A percentile compares a stretch with the other conserved stretches of the same genome.
These are phyloP conservation scores for Hymenochirus boettgeri DNA, from an alignment of 2,113 vertebrate genomes.

Conservation along the genomic window DNA sequence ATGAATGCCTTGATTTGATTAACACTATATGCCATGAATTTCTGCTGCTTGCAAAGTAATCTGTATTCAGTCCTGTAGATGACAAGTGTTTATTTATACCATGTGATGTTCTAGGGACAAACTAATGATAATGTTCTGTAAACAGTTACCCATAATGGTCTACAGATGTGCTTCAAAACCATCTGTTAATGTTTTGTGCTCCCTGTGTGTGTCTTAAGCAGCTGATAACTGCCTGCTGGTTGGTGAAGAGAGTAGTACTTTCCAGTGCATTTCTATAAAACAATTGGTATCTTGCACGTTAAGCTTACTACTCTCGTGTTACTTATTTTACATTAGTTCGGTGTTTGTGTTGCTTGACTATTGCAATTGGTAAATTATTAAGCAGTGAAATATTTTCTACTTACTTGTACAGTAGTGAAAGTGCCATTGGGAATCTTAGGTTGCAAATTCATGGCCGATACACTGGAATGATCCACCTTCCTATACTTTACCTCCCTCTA, in stretches of 20 bases:
- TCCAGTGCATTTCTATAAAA: neutral
- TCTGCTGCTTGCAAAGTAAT: neutral
- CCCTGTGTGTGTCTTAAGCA: neutral
- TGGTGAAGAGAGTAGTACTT: neutral
- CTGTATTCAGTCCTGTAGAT: neutral
- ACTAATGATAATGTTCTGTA: neutral
- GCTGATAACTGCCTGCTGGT: neutral
- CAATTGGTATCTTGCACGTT: too few species aligned
- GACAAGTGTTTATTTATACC: conserved; percentile 4
- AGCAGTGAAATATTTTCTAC: too few species aligned
- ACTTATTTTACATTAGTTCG: too few species aligned
- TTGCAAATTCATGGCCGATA: too few species aligned
- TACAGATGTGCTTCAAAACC: conserved; percentile 1
- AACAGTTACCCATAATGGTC: neutral
- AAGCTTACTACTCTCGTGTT: too few species aligned
- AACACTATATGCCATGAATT: neutral
- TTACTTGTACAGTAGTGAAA: too few species aligned
- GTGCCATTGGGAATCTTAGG: too few species aligned
- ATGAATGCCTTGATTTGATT: neutral
- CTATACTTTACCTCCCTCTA: too few species aligned
- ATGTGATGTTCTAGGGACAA: neutral
- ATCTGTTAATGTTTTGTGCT: conserved; percentile 3
- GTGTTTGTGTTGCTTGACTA: too few species aligned
- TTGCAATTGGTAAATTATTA: too few species aligned
- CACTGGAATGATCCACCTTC: too few species aligned